phyloP scores from a whole-genome alignment of 2,888 invertebrate species.

The Eupithecia centaureata region DNA sequence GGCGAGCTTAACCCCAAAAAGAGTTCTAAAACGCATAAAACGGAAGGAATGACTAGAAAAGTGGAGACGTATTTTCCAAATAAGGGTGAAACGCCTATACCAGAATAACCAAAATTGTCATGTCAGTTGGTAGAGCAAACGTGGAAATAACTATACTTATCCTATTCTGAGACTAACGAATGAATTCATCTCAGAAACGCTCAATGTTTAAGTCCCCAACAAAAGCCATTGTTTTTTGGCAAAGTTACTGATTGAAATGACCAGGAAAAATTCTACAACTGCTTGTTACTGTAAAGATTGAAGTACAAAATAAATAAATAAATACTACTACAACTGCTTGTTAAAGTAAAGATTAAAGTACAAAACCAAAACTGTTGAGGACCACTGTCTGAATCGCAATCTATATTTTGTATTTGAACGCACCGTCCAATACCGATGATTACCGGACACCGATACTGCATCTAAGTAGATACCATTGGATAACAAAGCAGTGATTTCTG shows the following conservation, averaged over 20 bases:
- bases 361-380: constrained; percentile 41
- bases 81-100: too few species aligned
- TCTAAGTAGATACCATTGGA: constrained; percentile 47
- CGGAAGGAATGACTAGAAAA: not conserved
- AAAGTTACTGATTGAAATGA: not conserved
- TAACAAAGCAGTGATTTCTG: constrained; percentile 42
- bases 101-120: not conserved
- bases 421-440: constrained; percentile 63
- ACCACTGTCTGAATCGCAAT: constrained; percentile 56
- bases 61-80: not conserved
- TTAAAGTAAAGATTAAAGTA: not conserved
- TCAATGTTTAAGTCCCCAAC: not conserved
- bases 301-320: not conserved
- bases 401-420: constrained; percentile 56
- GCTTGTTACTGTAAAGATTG: not conserved
- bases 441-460: constrained; percentile 57
- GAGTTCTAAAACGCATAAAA: not conserved
- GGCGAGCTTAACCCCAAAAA: too few species aligned
- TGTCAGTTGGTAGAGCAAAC: not conserved
- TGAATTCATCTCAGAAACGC: not conserved
- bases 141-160: not conserved
- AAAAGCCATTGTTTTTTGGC: not conserved
- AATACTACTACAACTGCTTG: not conserved
- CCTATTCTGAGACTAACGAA: not conserved
- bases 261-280: not conserved